phyloP scores from a whole-genome alignment of 2,797 vertebrate genomes.

The Cryptoblepharus egeriae region DNA sequence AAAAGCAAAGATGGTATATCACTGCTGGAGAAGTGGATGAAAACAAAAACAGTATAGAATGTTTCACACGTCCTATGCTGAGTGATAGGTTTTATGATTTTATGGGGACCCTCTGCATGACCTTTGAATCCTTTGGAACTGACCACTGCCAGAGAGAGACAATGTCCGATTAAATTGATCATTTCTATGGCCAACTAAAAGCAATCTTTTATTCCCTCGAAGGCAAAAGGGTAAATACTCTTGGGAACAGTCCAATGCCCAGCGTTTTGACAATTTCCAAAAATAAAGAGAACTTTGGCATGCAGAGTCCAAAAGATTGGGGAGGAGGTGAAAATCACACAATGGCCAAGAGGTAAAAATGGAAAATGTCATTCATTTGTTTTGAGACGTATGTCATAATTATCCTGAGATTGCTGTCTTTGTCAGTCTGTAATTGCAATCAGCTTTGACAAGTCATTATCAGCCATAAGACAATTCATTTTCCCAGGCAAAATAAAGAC shows the following conservation, averaged over 20 bases:
- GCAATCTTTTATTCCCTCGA: not conserved
- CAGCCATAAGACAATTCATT: constrained; percentile 9
- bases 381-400: not conserved
- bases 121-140: not conserved
- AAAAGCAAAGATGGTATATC: not conserved
- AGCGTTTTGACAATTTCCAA: not conserved
- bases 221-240: not conserved
- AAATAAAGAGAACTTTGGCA: not conserved
- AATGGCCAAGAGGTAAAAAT: not conserved
- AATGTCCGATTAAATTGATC: not conserved
- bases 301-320: not conserved
- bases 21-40: not conserved
- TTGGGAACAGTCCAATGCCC: not conserved
- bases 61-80: not conserved
- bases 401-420: not conserved
- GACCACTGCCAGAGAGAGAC: not conserved
- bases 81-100: not conserved
- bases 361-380: not conserved
- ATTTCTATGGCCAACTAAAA: not conserved
- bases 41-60: not conserved
- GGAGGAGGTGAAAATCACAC: not conserved
- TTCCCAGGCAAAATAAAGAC: not conserved
- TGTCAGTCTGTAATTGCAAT: constrained; percentile 26
- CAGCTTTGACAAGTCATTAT: constrained; percentile 2
- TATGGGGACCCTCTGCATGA: not conserved